Base-by-base conservation (phyloP, 2,888 invertebrate genomes). In the Onthophagus sagittarius region DNA sequence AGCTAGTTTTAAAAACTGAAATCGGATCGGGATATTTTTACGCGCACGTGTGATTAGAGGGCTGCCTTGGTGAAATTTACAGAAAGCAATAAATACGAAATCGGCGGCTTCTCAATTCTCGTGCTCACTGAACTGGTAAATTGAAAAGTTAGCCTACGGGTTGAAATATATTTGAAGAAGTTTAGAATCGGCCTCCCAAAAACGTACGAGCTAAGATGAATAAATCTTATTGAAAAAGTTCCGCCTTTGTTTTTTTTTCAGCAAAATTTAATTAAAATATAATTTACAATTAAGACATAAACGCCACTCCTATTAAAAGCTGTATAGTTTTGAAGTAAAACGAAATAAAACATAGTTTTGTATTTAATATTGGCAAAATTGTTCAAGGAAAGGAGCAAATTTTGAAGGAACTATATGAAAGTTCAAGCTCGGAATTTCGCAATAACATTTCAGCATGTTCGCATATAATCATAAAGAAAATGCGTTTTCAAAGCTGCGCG, bases 111-210 rank as follows among this genome's bases (percentile, higher is more conserved):
- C 39, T 67, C 67, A 67, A 67, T 67, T 67, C 67, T 32, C 32
- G 23, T 15, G 67, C 23, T 67, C 67, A 67, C 31, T 67, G 67
- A 67, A 31, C 67, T 67, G 67, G 32, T 67, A 67, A 67, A 67
- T 67, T 67, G 67, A 67, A 67, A 67, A 67, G 31, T 67, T 67
- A 31, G 23, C 67, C 67, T 32, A 31, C 31, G 13, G 67, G 67
- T n/a, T 23, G 7, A 32, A 15, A 67, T 67, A 32, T 31, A 67
- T 23, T 31, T 67, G 67, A n/a, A n/a, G 31, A 67, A 23, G n/a
- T 31, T 32, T 11, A n/a, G 15, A 67, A 67, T n/a, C 15, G 31
- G 31, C 13, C 64, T 15, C 23, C 15, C 5, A 64, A 64, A 15
- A 15, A 67, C 13, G 3, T 67, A 6, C 31, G 32, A 67, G 23